These are phyloP conservation scores for Caenorhabditis sulstoni DNA, from an alignment of 2,888 invertebrate genomes.

Conservation along the genomic window DNA sequence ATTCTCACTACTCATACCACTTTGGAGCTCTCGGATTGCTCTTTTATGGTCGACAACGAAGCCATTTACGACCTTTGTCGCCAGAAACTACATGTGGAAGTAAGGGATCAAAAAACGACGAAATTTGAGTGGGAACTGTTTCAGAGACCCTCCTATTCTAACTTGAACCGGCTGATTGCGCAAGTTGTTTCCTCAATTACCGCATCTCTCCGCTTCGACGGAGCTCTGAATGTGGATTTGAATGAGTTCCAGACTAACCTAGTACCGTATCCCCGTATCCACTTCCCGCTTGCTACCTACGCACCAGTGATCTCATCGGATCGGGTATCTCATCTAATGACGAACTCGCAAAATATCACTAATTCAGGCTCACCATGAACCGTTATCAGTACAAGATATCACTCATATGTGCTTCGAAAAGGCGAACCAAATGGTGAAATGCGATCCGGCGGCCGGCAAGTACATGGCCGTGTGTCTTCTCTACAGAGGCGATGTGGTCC, in stretches of 20 bases:
- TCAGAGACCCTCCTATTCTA: slow-evolving; percentile 88
- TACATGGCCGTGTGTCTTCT: slow-evolving; percentile 90
- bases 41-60: slow-evolving; percentile 95
- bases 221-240: slow-evolving; percentile 83
- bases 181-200: slow-evolving; percentile 89
- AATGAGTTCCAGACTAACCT: slow-evolving; percentile 82
- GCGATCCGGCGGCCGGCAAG: slow-evolving; percentile 81
- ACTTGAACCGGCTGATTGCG: slow-evolving; percentile 93
- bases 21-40: slow-evolving; percentile 93
- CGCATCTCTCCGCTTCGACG: slow-evolving; percentile 83
- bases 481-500: slow-evolving; percentile 94
- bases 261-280: slow-evolving; percentile 84
- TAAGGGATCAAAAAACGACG: slow-evolving; percentile 7
- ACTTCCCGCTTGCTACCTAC: slow-evolving; percentile 88
- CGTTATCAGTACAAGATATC: slow-evolving; percentile 85
- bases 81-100: slow-evolving; percentile 85
- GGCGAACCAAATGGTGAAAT: slow-evolving; percentile 93
- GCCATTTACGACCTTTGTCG: slow-evolving; percentile 93
- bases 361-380: slow-evolving; percentile 68
- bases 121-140: slow-evolving; percentile 25
- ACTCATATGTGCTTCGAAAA: slow-evolving; percentile 87
- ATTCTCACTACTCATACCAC: slow-evolving; percentile 96
- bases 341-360: not conserved
- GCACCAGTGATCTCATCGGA: slow-evolving; percentile 78
- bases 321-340: slow-evolving; percentile 21